A percentile compares a stretch with the other conserved stretches of the same genome.
Evolutionary conservation across 2,888 invertebrate species (phyloP).

Genomic region (Lithophane ornitopus): DNA sequence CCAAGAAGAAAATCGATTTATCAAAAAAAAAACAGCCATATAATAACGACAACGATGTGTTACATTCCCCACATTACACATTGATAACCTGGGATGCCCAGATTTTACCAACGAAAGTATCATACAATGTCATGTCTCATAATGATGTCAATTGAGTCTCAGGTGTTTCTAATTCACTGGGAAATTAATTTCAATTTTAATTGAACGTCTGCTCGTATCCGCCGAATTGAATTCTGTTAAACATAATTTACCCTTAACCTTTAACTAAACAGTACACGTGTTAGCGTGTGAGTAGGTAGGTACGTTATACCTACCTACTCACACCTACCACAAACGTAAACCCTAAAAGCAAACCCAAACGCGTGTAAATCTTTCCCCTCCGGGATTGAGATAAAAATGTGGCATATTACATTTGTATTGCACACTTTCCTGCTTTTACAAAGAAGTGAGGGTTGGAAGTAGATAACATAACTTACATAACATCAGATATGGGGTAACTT

Average conservation of each 20-base stretch:
- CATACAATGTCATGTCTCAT: not conserved
- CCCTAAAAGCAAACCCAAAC: conserved; percentile 39
- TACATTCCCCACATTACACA: not conserved
- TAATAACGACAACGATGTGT: not conserved
- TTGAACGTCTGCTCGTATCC: conserved; percentile 24
- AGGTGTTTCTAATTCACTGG: not conserved
- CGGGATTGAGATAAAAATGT: conserved; percentile 40
- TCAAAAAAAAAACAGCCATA: not conserved
- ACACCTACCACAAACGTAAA: conserved; percentile 23
- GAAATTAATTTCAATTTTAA: conserved; percentile 23
- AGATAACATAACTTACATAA: conserved; percentile 43
- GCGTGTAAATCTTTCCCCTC: conserved; percentile 50
- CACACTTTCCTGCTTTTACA: conserved; percentile 39
- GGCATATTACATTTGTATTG: conserved; percentile 53
- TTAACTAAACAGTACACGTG: conserved; percentile 19
- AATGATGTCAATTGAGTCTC: not conserved
- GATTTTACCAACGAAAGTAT: not conserved
- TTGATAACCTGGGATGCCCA: not conserved
- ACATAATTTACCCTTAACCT: conserved; percentile 26
- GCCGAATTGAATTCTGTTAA: conserved; percentile 33
- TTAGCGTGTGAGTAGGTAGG: conserved; percentile 14
- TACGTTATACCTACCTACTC: not conserved
- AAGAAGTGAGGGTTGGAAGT: conserved; percentile 22
- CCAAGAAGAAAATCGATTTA: not conserved
- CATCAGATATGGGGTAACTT: conserved; percentile 34